These are phyloP conservation scores for Notothenia coriiceps DNA, from an alignment of 2,113 vertebrate genomes.

Conservation along the genomic window DNA sequence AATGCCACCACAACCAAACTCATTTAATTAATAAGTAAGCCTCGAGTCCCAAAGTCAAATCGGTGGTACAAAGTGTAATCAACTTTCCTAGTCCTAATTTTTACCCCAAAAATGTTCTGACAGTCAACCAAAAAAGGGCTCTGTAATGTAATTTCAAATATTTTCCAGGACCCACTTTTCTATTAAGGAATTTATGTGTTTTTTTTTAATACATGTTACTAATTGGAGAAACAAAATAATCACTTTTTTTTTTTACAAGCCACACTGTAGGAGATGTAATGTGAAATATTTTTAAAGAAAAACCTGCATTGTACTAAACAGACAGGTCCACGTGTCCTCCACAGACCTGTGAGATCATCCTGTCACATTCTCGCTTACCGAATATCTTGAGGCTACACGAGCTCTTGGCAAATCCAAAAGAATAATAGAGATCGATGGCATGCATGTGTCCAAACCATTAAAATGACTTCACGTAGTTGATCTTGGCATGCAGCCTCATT, in stretches of 20 bases:
- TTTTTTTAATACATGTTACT: not conserved
- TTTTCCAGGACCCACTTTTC: too few species aligned
- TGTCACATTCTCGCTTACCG: constrained; percentile 21
- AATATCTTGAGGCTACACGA: constrained; percentile 26
- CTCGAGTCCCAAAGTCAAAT: not conserved
- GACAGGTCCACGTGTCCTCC: not conserved
- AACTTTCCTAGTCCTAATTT: not conserved
- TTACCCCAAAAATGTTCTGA: too few species aligned
- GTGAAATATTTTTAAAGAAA: constrained; percentile 1
- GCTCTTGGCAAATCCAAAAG: constrained; percentile 33
- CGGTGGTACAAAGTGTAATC: not conserved
- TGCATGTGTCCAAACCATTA: constrained; percentile 60
- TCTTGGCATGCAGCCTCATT: constrained; percentile 32
- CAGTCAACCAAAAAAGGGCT: too few species aligned
- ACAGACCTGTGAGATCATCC: constrained; percentile 9
- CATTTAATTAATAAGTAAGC: not conserved
- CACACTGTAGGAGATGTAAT: not conserved
- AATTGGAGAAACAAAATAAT: not conserved
- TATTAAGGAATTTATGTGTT: not conserved
- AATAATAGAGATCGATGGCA: constrained; percentile 38
- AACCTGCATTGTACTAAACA: not conserved
- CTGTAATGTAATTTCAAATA: too few species aligned
- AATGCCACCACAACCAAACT: not conserved
- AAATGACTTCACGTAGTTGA: constrained; percentile 41
- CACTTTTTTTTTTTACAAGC: not conserved